Evolutionary conservation across 2,113 vertebrate species (phyloP).

Genomic region (Fukomys damarensis): DNA sequence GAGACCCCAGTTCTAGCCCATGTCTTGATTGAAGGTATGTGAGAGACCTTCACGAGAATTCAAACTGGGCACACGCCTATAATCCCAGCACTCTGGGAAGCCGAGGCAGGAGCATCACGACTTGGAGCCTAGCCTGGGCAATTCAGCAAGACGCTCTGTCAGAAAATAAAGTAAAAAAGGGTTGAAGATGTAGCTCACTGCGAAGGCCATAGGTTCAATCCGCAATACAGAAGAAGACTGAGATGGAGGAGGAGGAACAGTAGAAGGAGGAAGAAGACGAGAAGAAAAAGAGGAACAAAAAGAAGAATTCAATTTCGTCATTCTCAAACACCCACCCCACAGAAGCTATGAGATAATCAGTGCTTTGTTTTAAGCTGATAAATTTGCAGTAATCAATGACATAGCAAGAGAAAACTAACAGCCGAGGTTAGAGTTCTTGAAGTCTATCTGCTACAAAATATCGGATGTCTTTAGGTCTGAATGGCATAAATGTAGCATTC

Average conservation of each 20-base stretch:
- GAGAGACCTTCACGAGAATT: neutral
- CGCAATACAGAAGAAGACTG: neutral
- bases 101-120: neutral
- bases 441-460: neutral
- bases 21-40: neutral
- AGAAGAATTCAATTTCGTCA: neutral
- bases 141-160: neutral
- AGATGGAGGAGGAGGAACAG: neutral
- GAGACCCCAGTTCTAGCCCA: neutral
- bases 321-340: neutral
- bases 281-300: no score
- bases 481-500: conserved; percentile 48
- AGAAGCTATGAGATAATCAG: neutral
- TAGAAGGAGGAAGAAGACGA: no score
- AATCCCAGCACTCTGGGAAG: neutral
- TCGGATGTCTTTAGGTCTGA: neutral
- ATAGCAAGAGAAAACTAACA: neutral
- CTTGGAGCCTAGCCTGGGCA: neutral
- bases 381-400: neutral
- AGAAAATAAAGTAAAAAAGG: neutral
- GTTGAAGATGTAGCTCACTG: neutral
- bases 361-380: neutral
- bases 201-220: neutral
- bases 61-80: neutral
- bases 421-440: neutral